These are phyloP conservation scores for Illadopsis cleaveri DNA, from an alignment of 2,113 vertebrate species.

Conservation along the genomic window DNA sequence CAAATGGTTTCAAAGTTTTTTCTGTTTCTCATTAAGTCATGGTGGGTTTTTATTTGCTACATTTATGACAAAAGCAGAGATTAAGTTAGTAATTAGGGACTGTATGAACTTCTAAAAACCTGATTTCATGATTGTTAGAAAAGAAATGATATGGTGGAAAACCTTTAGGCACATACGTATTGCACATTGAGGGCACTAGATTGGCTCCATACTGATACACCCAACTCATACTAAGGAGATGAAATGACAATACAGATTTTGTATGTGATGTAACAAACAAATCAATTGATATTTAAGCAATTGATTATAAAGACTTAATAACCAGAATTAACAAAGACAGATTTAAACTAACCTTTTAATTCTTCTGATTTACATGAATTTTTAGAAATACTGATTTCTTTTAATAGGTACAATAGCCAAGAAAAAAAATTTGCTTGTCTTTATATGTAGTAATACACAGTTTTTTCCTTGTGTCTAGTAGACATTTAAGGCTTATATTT, in stretches of 20 bases:
- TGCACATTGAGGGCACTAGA: neutral
- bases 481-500: neutral
- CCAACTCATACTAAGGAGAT: neutral
- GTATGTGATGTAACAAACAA: neutral
- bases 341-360: neutral
- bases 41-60: neutral
- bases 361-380: neutral
- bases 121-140: neutral
- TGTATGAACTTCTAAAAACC: neutral
- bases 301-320: neutral
- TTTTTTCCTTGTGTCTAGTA: neutral
- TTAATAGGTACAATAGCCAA: neutral
- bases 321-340: neutral
- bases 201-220: neutral
- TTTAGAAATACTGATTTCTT: neutral
- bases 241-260: neutral
- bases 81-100: neutral
- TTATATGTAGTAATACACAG: neutral
- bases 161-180: rapidly evolving
- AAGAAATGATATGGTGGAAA: neutral
- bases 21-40: neutral
- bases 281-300: neutral
- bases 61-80: neutral
- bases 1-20: neutral
- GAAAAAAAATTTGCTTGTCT: neutral